Evolutionary conservation across 2,113 vertebrate genomes (phyloP).

Genomic region (Phrynosoma platyrhinos): DNA sequence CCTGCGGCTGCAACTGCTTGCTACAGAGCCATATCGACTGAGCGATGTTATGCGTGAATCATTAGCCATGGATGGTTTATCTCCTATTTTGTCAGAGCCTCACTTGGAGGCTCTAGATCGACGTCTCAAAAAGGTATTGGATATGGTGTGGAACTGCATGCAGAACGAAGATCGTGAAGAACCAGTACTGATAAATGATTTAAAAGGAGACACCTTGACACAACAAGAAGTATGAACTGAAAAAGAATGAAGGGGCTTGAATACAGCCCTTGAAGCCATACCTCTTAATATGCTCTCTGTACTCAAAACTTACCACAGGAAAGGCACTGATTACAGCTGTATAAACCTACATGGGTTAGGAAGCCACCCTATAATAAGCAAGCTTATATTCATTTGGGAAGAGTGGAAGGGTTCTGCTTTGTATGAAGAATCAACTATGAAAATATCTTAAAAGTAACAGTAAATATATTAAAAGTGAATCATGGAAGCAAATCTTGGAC

Average conservation of each 20-base stretch:
- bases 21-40: conserved; percentile 74
- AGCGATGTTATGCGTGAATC: conserved; percentile 80
- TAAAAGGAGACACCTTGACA: background rate
- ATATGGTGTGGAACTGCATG: conserved; percentile 59
- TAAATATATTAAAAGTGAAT: too few species aligned
- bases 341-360: background rate
- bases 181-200: conserved; percentile 46
- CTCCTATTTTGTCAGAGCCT: conserved; percentile 79
- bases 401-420: background rate
- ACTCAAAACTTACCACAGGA: background rate
- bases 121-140: conserved; percentile 72
- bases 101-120: conserved; percentile 78
- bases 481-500: background rate
- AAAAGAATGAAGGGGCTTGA: background rate
- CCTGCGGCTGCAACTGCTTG: conserved; percentile 78
- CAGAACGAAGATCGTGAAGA: rapidly evolving
- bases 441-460: background rate
- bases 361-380: background rate
- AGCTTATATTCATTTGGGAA: background rate
- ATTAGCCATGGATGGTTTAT: conserved; percentile 75
- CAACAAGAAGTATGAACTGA: background rate
- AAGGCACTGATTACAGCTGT: background rate
- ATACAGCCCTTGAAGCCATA: background rate
- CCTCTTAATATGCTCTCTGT: background rate
- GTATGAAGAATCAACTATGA: rapidly evolving